These are phyloP conservation scores for Pantherophis guttatus DNA, from an alignment of 2,113 vertebrate species.

Conservation along the genomic window DNA sequence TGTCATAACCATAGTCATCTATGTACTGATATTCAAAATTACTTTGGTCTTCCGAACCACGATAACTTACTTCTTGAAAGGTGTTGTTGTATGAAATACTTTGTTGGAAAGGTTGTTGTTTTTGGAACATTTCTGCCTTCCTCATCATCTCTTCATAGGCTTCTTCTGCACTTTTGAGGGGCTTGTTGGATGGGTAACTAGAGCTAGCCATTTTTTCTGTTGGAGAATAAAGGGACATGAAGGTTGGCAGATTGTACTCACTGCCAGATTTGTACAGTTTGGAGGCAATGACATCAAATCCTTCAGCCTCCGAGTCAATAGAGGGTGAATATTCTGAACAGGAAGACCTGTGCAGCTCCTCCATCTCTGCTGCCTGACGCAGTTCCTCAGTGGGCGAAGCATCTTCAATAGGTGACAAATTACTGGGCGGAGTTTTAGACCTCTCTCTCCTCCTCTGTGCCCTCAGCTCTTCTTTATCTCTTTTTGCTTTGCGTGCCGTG, in stretches of 20 bases:
- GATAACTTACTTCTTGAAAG: constrained; percentile 71
- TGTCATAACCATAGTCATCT: constrained; percentile 73
- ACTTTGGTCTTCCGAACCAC: constrained; percentile 57
- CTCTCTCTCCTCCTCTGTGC: constrained; percentile 94
- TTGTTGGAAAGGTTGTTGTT: constrained; percentile 75
- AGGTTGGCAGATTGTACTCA: constrained; percentile 94
- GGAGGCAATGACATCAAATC: constrained; percentile 82
- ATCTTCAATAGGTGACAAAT: constrained; percentile 95
- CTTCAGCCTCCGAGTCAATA: constrained; percentile 93
- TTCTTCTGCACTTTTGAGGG: constrained; percentile 95
- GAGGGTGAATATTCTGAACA: constrained; percentile 98
- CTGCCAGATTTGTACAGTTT: constrained; percentile 95
- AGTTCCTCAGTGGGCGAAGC: constrained; percentile 96
- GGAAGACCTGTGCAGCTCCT: constrained; percentile 95
- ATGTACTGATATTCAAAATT: constrained; percentile 78
- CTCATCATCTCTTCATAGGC: constrained; percentile 99
- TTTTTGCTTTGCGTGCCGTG: constrained; percentile 92
- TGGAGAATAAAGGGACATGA: constrained; percentile 96
- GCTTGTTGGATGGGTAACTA: constrained; percentile 78
- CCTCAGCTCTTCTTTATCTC: constrained; percentile 95
- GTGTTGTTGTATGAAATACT: constrained; percentile 65
- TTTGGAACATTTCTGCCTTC: constrained; percentile 93
- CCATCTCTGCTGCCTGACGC: constrained; percentile 96
- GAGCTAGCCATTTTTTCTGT: constrained; percentile 79
- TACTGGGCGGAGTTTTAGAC: constrained; percentile 97